Evolutionary conservation across 2,113 vertebrate species (phyloP).

Genomic region (Alexandromys fortis): DNA sequence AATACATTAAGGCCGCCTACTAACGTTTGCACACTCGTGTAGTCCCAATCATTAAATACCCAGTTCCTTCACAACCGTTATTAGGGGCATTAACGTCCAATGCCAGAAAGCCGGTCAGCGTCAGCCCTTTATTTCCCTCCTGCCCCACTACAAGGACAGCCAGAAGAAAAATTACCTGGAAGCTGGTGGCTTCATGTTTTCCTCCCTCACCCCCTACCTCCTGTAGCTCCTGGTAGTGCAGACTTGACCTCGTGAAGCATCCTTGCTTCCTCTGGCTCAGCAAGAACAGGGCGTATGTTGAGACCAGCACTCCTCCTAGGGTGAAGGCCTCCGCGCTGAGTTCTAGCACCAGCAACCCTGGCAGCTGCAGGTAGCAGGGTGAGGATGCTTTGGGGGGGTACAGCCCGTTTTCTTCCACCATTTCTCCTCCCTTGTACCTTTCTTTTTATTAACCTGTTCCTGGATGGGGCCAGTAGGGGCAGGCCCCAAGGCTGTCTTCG

Average conservation of each 20-base stretch:
- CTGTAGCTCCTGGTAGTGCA: conserved; percentile 71
- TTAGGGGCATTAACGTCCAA: background rate
- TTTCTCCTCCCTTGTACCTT: background rate
- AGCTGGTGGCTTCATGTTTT: background rate
- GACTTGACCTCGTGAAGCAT: conserved; percentile 69
- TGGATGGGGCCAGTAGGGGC: background rate
- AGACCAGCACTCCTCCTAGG: conserved; percentile 65
- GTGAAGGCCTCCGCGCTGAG: conserved; percentile 68
- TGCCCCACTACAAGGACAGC: background rate
- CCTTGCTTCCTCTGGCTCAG: conserved; percentile 77
- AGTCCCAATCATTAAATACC: background rate
- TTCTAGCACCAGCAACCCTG: conserved; percentile 67
- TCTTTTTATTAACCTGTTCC: conserved; percentile 57
- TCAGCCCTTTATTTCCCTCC: background rate
- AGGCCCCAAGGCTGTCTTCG: conserved; percentile 73
- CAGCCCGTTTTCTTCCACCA: background rate
- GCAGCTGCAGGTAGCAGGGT: conserved; percentile 58
- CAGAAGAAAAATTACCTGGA: background rate
- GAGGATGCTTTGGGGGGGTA: background rate
- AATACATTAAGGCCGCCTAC: background rate
- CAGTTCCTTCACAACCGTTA: background rate
- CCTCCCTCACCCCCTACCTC: conserved; percentile 51
- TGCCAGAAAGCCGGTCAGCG: conserved; percentile 30
- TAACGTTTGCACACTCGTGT: conserved; percentile 5
- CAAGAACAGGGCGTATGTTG: conserved; percentile 69